Percentiles rank a stretch among this genome's conserved stretches.
Conservation (phyloP, 1,140 invertebrate genomes). For the roundworm (Caenorhabditis elegans) region DNA sequence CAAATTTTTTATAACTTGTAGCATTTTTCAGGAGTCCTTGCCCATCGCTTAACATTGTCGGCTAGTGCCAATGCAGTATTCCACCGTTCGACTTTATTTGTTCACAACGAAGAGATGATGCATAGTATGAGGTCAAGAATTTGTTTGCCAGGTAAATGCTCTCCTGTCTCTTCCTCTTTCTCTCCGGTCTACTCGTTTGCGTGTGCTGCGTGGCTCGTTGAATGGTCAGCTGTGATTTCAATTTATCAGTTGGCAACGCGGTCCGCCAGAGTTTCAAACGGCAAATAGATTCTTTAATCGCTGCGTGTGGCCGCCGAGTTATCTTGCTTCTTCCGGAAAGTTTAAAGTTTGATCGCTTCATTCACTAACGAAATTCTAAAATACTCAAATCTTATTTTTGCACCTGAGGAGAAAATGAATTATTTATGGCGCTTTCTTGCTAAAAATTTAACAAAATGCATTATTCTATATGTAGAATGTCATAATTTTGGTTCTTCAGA, state of each 20-base stretch:
- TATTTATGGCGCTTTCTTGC: no score
- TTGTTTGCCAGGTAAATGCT: slow-evolving; percentile 28
- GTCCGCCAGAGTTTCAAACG: background rate
- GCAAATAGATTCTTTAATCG: slow-evolving; percentile 8
- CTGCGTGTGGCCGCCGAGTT: background rate
- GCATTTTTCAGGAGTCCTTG: no score
- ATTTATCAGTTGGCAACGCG: slow-evolving; percentile 18
- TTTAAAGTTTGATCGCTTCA: background rate
- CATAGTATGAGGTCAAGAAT: slow-evolving; percentile 26
- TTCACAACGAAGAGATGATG: slow-evolving; percentile 19
- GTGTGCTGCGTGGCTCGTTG: background rate
- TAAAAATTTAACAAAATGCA: no score
- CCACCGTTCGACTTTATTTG: slow-evolving; percentile 4
- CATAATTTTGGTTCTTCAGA: no score
- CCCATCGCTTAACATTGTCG: no score
- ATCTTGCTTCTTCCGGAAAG: background rate
- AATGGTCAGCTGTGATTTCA: slow-evolving; percentile 31
- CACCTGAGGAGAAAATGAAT: no score
- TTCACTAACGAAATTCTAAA: background rate
- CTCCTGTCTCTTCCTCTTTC: background rate
- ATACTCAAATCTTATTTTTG: no score
- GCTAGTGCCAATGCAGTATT: background rate
- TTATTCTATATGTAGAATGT: no score
- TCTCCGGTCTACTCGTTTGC: background rate
- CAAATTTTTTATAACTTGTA: no score